A percentile compares a stretch with the other conserved stretches of the same genome.
Conservation (phyloP, 2,113 vertebrate species). For the Chiloscyllium plagiosum region DNA sequence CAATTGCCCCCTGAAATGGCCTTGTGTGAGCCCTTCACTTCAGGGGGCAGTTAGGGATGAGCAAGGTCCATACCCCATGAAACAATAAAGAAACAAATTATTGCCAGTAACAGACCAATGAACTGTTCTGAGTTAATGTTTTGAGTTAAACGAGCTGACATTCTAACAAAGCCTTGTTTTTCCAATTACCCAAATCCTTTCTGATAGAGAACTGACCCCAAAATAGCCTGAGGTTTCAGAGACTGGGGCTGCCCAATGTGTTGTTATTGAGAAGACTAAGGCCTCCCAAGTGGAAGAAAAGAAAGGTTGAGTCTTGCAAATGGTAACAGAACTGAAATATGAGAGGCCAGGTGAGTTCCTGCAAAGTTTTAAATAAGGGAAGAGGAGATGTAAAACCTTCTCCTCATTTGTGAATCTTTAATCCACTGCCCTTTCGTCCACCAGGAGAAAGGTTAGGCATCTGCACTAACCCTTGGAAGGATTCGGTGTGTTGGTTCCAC, state of each 20-base stretch:
- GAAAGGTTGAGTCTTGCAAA: not conserved
- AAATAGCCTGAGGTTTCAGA: not conserved
- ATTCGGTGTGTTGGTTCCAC: not conserved
- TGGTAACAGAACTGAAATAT: not conserved
- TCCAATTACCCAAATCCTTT: not conserved
- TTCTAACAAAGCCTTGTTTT: not conserved
- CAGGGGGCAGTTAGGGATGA: too few species aligned
- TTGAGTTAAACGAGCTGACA: not conserved
- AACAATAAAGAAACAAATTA: too few species aligned
- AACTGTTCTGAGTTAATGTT: not conserved
- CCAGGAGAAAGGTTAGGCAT: not conserved
- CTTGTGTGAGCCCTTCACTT: too few species aligned
- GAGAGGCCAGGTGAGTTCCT: not conserved
- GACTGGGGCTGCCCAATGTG: too few species aligned
- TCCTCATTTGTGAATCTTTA: not conserved
- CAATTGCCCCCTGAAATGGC: too few species aligned
- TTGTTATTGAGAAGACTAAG: not conserved
- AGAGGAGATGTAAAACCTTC: not conserved
- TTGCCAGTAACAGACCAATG: not conserved
- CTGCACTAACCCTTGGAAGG: not conserved
- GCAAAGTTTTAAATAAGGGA: not conserved
- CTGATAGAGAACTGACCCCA: not conserved
- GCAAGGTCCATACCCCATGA: too few species aligned
- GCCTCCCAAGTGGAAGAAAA: not conserved
- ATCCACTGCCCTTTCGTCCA: not conserved